Evolutionary conservation across 2,113 vertebrate genomes (phyloP).

Genomic region (Oreocharis arfaki): DNA sequence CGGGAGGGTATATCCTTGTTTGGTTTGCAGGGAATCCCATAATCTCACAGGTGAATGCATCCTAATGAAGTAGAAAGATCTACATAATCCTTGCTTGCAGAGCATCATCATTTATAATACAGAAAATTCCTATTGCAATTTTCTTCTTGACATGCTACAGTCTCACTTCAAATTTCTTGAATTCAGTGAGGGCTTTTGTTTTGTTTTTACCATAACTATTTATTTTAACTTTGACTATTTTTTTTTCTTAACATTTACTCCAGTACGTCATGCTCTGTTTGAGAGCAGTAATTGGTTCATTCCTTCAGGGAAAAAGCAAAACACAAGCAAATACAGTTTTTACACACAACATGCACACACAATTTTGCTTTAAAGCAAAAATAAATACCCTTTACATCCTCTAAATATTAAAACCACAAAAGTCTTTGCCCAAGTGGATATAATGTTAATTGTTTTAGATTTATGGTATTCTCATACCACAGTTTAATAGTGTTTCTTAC

Average conservation of each 20-base stretch:
- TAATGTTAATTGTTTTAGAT: conserved; percentile 13
- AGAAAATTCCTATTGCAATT: neutral
- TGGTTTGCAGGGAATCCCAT: neutral
- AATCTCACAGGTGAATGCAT: neutral
- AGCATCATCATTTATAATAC: neutral
- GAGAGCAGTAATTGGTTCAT: conserved; percentile 1
- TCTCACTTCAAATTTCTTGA: neutral
- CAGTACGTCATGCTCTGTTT: neutral
- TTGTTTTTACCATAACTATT: neutral
- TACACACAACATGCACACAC: neutral
- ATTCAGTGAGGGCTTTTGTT: neutral
- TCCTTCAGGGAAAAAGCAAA: conserved; percentile 7
- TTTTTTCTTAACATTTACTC: neutral
- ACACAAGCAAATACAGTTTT: neutral
- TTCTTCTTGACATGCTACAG: neutral
- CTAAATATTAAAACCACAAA: neutral
- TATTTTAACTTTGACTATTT: neutral
- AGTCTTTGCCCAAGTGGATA: neutral
- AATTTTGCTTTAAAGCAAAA: neutral
- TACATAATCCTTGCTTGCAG: neutral
- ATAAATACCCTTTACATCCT: neutral
- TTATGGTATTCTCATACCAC: neutral
- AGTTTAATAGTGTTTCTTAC: neutral
- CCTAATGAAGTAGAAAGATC: neutral
- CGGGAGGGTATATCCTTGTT: neutral